Conservation (phyloP, 2,113 vertebrate genomes). For the Blennius ocellaris region DNA sequence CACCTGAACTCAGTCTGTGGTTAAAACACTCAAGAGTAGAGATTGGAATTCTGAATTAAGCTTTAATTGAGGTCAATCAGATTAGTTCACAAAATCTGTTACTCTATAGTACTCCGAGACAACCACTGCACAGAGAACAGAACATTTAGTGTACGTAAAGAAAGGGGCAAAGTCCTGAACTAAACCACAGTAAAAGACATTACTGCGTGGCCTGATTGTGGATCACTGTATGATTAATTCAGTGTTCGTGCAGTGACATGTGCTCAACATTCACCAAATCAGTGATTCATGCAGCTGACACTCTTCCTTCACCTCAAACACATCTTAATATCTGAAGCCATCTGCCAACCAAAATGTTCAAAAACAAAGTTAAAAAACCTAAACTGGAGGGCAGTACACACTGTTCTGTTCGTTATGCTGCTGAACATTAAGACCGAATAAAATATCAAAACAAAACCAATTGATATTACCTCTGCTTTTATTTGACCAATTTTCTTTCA, state of each 20-base stretch:
- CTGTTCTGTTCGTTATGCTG: not conserved
- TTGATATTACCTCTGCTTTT: too few species aligned
- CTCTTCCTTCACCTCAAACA: not conserved
- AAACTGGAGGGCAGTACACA: slow-evolving; percentile 9
- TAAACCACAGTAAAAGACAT: too few species aligned
- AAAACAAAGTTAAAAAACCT: slow-evolving; percentile 20
- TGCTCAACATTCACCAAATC: slow-evolving; percentile 22
- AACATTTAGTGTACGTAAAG: too few species aligned
- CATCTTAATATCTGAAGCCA: slow-evolving; percentile 30
- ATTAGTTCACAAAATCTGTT: too few species aligned
- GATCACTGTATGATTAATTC: slow-evolving; percentile 19
- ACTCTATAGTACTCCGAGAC: too few species aligned
- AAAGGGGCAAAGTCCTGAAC: too few species aligned
- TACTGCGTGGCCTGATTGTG: slow-evolving; percentile 4
- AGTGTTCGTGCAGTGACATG: slow-evolving; percentile 8
- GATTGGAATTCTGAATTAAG: too few species aligned
- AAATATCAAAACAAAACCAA: not conserved
- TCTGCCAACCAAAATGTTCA: slow-evolving; percentile 16
- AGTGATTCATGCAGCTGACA: slow-evolving; percentile 27
- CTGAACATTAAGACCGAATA: not conserved
- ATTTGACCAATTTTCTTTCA: too few species aligned
- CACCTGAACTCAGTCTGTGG: not conserved
- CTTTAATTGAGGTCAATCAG: too few species aligned
- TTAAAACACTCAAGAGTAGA: not conserved
- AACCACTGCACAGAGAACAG: too few species aligned